These are phyloP conservation scores for Dicycla oo DNA, from an alignment of 2,888 invertebrate genomes.

Conservation along the genomic window DNA sequence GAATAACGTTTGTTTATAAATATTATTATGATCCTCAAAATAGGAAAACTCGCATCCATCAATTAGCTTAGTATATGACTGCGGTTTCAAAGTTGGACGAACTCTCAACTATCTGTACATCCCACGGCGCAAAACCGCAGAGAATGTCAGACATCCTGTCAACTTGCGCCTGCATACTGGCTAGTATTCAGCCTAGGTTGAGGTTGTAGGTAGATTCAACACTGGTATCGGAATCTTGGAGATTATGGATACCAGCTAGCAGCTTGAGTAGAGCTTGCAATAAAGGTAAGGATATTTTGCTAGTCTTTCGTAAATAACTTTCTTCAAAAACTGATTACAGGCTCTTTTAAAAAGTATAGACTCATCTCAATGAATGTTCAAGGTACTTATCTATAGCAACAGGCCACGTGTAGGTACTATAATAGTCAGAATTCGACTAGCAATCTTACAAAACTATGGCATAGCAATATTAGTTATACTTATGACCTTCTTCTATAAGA, in stretches of 20 bases:
- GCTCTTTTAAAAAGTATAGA: too few species aligned
- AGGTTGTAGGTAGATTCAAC: constrained; percentile 3
- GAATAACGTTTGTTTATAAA: neutral
- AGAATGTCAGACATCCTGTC: constrained; percentile 54
- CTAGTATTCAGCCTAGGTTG: constrained; percentile 37
- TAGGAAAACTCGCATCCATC: neutral
- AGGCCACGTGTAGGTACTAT: too few species aligned
- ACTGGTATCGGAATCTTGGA: constrained; percentile 19
- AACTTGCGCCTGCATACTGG: constrained; percentile 18
- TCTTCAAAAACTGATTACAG: neutral
- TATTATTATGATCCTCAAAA: neutral
- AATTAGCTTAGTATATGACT: constrained; percentile 31
- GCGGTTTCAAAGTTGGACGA: constrained; percentile 45
- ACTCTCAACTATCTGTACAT: constrained; percentile 51
- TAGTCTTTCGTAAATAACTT: neutral
- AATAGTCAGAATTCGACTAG: too few species aligned
- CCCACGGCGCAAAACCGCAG: constrained; percentile 49
- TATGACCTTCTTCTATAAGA: too few species aligned
- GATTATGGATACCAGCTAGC: neutral
- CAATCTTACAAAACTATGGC: too few species aligned
- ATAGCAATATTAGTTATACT: too few species aligned
- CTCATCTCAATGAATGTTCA: too few species aligned
- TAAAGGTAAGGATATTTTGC: neutral
- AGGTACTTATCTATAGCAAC: too few species aligned
- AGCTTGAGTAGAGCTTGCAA: neutral